phyloP scores from a whole-genome alignment of 1,140 invertebrate species.

The Tetragonula clypearis region DNA sequence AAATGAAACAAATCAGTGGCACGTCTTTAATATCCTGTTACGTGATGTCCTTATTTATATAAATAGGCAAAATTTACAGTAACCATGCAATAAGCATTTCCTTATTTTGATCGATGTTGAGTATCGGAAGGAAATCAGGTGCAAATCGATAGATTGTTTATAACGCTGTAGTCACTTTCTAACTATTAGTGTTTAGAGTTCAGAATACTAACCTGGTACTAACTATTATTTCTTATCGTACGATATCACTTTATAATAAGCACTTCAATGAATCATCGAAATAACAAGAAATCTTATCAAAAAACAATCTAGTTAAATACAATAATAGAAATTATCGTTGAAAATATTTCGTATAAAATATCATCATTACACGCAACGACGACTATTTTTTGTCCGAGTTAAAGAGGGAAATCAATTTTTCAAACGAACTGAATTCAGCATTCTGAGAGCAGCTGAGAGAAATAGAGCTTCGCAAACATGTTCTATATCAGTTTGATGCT shows the following conservation, averaged over 20 bases:
- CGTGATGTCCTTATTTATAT: constrained; percentile 10
- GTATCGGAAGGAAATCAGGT: constrained; percentile 31
- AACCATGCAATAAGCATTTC: constrained; percentile 15
- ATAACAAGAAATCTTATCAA: not conserved
- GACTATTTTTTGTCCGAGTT: not conserved
- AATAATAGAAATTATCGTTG: not conserved
- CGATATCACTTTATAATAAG: constrained; percentile 21
- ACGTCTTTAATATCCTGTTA: not conserved
- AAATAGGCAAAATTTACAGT: constrained; percentile 29
- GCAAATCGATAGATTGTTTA: constrained; percentile 39
- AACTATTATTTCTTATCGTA: constrained; percentile 35
- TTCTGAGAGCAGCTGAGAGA: not conserved
- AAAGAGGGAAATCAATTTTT: not conserved
- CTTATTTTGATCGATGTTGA: constrained; percentile 8
- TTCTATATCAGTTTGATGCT: not conserved
- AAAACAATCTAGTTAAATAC: not conserved
- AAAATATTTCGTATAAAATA: not conserved
- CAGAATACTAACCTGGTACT: constrained; percentile 41
- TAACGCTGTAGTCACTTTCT: constrained; percentile 32
- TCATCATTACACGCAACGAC: constrained; percentile 6
- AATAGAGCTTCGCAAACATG: constrained; percentile 3
- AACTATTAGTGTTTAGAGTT: constrained; percentile 45
- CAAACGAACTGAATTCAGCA: not conserved
- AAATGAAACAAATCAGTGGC: constrained; percentile 7
- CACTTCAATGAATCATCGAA: not conserved